A percentile compares a stretch with the other conserved stretches of the same genome.
phyloP scores from a whole-genome alignment of 2,888 invertebrate genomes.

The Metalampra italica region DNA sequence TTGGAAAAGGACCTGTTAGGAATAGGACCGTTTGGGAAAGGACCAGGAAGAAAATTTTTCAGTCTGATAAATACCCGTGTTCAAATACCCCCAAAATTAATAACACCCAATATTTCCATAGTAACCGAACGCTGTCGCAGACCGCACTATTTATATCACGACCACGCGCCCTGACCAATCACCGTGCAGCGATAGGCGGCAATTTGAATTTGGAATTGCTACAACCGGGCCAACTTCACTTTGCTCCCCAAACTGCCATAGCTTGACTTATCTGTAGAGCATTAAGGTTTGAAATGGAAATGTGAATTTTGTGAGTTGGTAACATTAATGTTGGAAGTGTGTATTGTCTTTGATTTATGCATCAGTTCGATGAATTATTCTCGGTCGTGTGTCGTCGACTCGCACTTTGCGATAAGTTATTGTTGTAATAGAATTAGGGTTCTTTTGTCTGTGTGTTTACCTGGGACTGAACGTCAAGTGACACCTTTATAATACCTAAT shows the following conservation, averaged over 20 bases:
- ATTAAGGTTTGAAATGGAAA: slow-evolving; percentile 16
- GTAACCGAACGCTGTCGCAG: slow-evolving; percentile 46
- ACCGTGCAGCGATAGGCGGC: slow-evolving; percentile 62
- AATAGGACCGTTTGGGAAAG: too few relatives aligned
- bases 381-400: slow-evolving; percentile 53
- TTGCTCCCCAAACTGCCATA: slow-evolving; percentile 21
- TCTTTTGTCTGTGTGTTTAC: slow-evolving; percentile 14
- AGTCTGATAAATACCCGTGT: too few relatives aligned
- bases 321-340: slow-evolving; percentile 28
- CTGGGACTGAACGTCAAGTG: neutral
- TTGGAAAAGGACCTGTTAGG: too few relatives aligned
- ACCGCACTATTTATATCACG: slow-evolving; percentile 74
- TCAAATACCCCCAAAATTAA: slow-evolving; percentile 28
- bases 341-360: slow-evolving; percentile 71
- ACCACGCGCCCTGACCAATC: slow-evolving; percentile 72
- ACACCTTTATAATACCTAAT: too few relatives aligned
- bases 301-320: slow-evolving; percentile 11
- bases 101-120: slow-evolving; percentile 40
- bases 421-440: slow-evolving; percentile 2
- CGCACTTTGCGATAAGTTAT: slow-evolving; percentile 51
- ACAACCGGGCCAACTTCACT: slow-evolving; percentile 40
- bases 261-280: neutral
- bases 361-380: slow-evolving; percentile 74
- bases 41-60: too few relatives aligned
- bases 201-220: slow-evolving; percentile 70